Base-by-base conservation (phyloP, 1,140 invertebrate genomes). In the Caenorhabditis brenneri region DNA sequence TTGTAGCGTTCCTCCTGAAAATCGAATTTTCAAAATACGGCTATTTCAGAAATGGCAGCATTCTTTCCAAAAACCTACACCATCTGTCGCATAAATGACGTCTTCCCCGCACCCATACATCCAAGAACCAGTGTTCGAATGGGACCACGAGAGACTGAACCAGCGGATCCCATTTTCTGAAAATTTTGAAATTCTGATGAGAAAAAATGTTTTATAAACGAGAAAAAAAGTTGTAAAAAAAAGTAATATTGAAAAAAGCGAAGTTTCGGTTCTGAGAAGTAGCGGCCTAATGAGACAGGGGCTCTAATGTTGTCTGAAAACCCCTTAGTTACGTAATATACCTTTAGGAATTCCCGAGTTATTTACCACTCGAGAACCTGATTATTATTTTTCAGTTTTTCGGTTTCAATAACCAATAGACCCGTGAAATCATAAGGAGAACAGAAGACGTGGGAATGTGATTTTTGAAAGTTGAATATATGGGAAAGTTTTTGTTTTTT, bases 31-130 rank as follows among this genome's bases (percentile, higher is more conserved):
- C 49, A n/a, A 51, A 46, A 46, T 12, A 46, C 0, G 16, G 16
- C n/a, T n/a, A n/a, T n/a, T n/a, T n/a, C n/a, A n/a, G n/a, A n/a
- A n/a, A n/a, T n/a, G n/a, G n/a, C n/a, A n/a, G n/a, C n/a, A n/a
- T n/a, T n/a, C n/a, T n/a, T n/a, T n/a, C 42, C 4, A 46, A 1
- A 46, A 15, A 74, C 65, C 24, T 74, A 74, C 65, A 74, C 65
- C 65, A 74, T 74, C 46, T 74, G 65, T 46, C 65, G 19, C 33
- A 74, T 74, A n/a, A 74, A 74, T 22, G 65, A 74, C 29, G 65
- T 74, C 10, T 74, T 74, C 10, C 65, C 65, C 12, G 65, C 33
- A 42, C 65, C 65, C 65, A 74, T 74, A 74, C 65, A 74, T 24
- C 65, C 65, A 1, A 74, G 36, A 74, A 74, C 36, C 27, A 74